These are phyloP conservation scores for Clepsis dumicolana DNA, from an alignment of 2,888 invertebrate species.

Conservation along the genomic window DNA sequence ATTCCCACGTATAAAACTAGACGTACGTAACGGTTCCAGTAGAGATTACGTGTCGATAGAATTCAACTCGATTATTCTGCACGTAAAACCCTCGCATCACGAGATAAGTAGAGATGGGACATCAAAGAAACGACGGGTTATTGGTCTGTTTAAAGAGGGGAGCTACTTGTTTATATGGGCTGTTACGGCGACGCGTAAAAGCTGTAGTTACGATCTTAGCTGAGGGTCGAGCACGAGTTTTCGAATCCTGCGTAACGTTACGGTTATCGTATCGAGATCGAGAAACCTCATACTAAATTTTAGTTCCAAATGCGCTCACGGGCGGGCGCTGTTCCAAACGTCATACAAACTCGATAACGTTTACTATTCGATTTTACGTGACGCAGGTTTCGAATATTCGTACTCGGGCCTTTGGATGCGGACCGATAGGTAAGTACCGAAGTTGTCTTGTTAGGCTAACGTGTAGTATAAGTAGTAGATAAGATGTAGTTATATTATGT, in stretches of 20 bases:
- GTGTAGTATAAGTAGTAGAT: too few relatives aligned
- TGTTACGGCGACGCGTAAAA: slow-evolving; percentile 23
- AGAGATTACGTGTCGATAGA: slow-evolving; percentile 28
- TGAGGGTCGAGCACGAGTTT: too few relatives aligned
- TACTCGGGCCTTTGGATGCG: neutral
- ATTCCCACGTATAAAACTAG: neutral
- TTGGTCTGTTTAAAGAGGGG: slow-evolving; percentile 30
- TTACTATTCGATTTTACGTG: too few relatives aligned
- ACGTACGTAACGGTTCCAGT: neutral
- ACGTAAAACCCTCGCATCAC: slow-evolving; percentile 20
- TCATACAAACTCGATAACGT: too few relatives aligned
- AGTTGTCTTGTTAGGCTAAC: too few relatives aligned
- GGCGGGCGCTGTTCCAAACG: too few relatives aligned
- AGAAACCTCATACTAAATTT: too few relatives aligned
- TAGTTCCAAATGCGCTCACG: too few relatives aligned
- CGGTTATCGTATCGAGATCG: too few relatives aligned
- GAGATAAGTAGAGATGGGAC: slow-evolving; percentile 33
- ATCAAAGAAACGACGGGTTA: slow-evolving; percentile 25
- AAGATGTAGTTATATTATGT: too few relatives aligned
- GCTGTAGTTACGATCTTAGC: neutral
- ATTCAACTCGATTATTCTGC: slow-evolving; percentile 33
- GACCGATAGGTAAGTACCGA: neutral
- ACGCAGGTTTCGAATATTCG: too few relatives aligned
- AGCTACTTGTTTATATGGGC: slow-evolving; percentile 37
- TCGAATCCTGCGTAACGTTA: too few relatives aligned